Base-by-base conservation (phyloP, 1,140 invertebrate genomes). In the Saccostrea cuccullata region DNA sequence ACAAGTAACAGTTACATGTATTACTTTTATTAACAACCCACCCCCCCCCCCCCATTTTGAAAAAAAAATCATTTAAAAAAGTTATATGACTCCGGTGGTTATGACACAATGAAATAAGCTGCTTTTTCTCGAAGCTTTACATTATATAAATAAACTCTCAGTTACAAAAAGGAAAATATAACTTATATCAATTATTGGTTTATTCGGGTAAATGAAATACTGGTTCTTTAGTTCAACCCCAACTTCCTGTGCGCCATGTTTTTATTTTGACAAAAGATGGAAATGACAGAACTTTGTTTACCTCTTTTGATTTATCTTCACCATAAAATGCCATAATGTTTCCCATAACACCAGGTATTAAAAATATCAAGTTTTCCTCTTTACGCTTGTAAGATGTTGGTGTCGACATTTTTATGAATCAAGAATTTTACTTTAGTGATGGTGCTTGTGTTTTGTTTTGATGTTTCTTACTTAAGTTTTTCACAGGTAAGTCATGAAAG, bases 221-320 rank as follows among this genome's bases (percentile, higher is more conserved):
- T 23, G 60, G 20, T 9, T n/a, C 47, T 47, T 47, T 47, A 47
- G 47, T 47, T 47, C 47, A 47, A 47, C 47, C 47, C 30, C 47
- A 47, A 47, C 47, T 47, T 47, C 20, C 23, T 23, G 70, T 77
- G 70, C 70, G 70, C 70, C 70, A 77, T 77, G 30, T 77, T 77
- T 77, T 64, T 77, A 15, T 77, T 77, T 77, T 77, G 70, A 77
- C 70, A 77, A 77, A 77, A 77, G 70, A 77, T 77, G 70, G 30
- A 36, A 77, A 77, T 77, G 70, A 77, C 70, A 77, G 70, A 77
- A 77, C 26, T 77, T 77, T 77, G 70, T 77, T 77, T 77, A 77
- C 70, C 23, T 77, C 70, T 77, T 36, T 26, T 77, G 70, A 77
- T 77, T 77, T 77, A 77, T 26, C 70, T 30, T 77, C 26, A 26